Base-by-base conservation (phyloP, 2,888 invertebrate genomes). In the Alviniconcha strummeri region DNA sequence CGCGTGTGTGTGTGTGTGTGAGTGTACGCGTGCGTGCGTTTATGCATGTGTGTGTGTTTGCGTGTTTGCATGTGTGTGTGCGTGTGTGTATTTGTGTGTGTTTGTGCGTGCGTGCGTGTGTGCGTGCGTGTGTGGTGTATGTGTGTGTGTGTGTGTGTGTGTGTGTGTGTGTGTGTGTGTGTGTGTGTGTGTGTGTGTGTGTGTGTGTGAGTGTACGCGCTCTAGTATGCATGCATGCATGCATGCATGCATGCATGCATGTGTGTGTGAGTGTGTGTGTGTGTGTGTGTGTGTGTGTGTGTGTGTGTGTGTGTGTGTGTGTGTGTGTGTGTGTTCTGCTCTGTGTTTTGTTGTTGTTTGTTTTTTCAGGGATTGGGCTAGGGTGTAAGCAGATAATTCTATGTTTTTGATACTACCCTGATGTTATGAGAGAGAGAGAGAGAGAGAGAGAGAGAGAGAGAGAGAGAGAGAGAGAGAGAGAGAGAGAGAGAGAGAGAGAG, bases 381-480 rank as follows among this genome's bases (percentile, higher is more conserved):
- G 36, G 36, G 36, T 36, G 36, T 36, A 36, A 36, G 36, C 36
- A 64, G 64, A 64, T 64, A 64, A 64, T 64, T 36, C 36, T 36
- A 36, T 36, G 36, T 36, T 36, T 36, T 36, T 36, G 36, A 36
- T 3, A 36, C 36, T 36, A 36, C 36, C 36, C 36, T 36, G 36
- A 36, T 36, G 36, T 36, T 36, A 36, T 36, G 11, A 64, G 64
- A 64, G 64, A 64, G 15, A 64, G 64, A 64, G 15, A 64, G 64
- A 64, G 15, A 64, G 64, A 64, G 15, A 64, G 64, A 64, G 15
- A 64, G 64, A 64, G 64, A 64, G 64, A 64, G 64, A 64, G 64
- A 64, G 64, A 64, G 64, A 64, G 64, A 64, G 64, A 64, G 64
- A 64, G 64, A 64, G 64, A 64, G 64, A 64, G 64, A 64, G 64